phyloP scores from a whole-genome alignment of 2,113 vertebrate species.

The Hypanus sabinus region DNA sequence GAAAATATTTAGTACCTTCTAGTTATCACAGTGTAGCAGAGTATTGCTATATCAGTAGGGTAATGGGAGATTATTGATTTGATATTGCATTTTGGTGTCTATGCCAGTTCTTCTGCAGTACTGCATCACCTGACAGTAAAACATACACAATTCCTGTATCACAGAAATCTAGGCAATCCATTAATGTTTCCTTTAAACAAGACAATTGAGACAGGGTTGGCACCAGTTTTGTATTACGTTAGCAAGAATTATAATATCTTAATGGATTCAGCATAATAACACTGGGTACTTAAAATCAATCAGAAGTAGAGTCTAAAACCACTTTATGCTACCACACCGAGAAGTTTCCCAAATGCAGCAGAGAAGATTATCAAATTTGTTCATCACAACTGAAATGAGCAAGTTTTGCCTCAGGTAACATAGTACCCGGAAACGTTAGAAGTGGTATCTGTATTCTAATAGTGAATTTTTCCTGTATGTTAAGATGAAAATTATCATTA shows the following conservation, averaged over 20 bases:
- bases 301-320: neutral
- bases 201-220: neutral
- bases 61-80: constrained; percentile 28
- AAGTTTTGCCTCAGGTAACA: neutral
- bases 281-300: neutral
- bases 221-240: constrained; percentile 26
- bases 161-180: neutral
- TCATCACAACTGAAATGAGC: neutral
- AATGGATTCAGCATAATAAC: constrained; percentile 10
- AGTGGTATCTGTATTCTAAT: neutral
- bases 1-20: neutral
- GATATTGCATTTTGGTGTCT: constrained; percentile 6
- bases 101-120: neutral
- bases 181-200: constrained; percentile 20
- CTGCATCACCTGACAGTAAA: constrained; percentile 5
- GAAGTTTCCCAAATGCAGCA: neutral
- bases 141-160: neutral
- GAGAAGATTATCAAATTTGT: neutral
- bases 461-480: neutral
- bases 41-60: neutral
- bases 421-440: neutral
- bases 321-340: neutral
- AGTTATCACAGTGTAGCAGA: neutral
- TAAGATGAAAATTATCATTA: neutral
- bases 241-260: neutral